Percentiles rank a stretch among this genome's conserved stretches.
These are phyloP conservation scores for Chromobotia macracanthus DNA, from an alignment of 2,797 vertebrate species.

Conservation along the genomic window DNA sequence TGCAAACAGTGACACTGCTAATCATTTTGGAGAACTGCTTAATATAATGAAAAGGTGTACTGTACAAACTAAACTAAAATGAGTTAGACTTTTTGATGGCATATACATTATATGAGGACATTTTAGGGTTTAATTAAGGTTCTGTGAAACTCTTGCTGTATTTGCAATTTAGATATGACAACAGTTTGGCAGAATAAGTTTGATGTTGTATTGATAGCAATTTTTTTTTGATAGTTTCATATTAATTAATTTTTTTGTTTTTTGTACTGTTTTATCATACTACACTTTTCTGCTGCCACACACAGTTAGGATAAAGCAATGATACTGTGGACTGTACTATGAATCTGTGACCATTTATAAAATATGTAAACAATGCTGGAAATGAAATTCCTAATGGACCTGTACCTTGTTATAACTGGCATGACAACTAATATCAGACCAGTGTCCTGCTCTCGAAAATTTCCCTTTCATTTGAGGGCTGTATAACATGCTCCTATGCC, in stretches of 20 bases:
- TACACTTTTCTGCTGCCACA: no score
- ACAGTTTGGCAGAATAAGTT: no score
- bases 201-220: no score
- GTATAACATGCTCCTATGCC: not conserved
- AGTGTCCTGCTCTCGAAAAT: not conserved
- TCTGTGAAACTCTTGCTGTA: no score
- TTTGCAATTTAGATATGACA: no score
- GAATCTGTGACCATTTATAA: not conserved
- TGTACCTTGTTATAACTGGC: not conserved
- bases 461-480: not conserved
- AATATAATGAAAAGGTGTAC: not conserved
- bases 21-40: not conserved
- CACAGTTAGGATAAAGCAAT: no score
- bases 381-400: not conserved
- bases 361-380: not conserved
- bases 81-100: not conserved
- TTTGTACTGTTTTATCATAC: no score
- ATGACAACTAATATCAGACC: not conserved
- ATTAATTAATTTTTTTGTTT: no score
- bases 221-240: no score
- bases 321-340: not conserved
- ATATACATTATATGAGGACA: no score
- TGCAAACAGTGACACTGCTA: not conserved
- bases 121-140: no score
- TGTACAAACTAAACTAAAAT: not conserved